A percentile compares a stretch with the other conserved stretches of the same genome.
Conservation (phyloP, 1,140 invertebrate genomes). For the Pentalonia nigronervosa region DNA sequence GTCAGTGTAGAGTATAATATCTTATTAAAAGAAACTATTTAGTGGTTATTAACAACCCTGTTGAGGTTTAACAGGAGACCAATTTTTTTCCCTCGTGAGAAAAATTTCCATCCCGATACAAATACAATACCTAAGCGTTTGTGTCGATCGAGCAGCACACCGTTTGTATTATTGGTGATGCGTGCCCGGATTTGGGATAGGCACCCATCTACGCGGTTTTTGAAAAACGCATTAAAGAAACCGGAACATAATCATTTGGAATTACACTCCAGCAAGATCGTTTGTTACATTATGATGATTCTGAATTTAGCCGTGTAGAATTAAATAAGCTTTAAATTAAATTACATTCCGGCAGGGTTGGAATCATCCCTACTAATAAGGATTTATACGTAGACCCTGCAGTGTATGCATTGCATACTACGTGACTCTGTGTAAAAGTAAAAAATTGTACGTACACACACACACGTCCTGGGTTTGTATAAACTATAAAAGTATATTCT, state of each 20-base stretch:
- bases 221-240: background rate
- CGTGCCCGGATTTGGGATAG: background rate
- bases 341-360: background rate
- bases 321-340: slow-evolving; percentile 29
- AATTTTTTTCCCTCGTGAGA: background rate
- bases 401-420: background rate
- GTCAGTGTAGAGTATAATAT: background rate
- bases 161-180: background rate
- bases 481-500: background rate
- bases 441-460: background rate
- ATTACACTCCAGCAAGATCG: background rate
- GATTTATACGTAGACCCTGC: background rate
- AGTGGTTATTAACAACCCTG: background rate
- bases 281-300: background rate
- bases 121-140: background rate
- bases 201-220: background rate
- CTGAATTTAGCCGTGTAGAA: background rate
- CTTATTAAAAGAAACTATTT: background rate
- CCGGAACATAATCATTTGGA: background rate
- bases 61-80: background rate
- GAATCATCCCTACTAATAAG: slow-evolving; percentile 4
- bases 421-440: background rate
- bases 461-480: background rate
- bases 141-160: background rate
- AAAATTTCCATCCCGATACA: background rate